Evolutionary conservation across 2,113 vertebrate species (phyloP).

Genomic region (Anhinga anhinga): DNA sequence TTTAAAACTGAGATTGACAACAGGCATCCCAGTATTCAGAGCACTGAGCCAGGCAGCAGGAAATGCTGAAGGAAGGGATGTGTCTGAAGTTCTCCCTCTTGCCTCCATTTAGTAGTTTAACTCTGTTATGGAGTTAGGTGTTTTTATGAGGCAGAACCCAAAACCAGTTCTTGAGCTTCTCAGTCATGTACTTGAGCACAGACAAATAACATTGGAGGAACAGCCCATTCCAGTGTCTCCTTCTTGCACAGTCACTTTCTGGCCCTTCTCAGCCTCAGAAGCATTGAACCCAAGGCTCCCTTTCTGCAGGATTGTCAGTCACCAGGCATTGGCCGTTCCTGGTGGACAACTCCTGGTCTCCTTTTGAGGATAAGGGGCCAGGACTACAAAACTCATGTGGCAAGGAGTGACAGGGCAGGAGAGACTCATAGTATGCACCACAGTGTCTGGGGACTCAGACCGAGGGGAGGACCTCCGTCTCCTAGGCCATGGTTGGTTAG

Average conservation of each 20-base stretch:
- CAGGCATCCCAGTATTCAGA: background rate
- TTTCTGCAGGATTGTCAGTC: background rate
- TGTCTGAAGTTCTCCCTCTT: background rate
- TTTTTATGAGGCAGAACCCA: background rate
- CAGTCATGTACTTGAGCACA: rapidly evolving
- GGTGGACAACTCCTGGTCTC: background rate
- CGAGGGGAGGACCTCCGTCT: background rate
- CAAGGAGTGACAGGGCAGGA: background rate
- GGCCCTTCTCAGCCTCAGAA: background rate
- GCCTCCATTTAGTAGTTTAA: background rate
- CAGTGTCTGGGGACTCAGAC: background rate
- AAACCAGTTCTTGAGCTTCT: background rate
- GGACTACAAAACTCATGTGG: background rate
- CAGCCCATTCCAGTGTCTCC: background rate
- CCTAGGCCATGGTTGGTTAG: background rate
- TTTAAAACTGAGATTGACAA: background rate
- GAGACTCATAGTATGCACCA: background rate
- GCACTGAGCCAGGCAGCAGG: background rate
- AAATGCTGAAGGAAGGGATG: background rate
- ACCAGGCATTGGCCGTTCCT: background rate
- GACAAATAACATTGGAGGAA: background rate
- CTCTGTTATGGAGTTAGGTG: background rate
- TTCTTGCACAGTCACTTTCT: background rate
- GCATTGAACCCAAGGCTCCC: background rate
- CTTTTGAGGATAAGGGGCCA: background rate